Conservation (phyloP, 2,113 vertebrate genomes). For the Setophaga petechia region DNA sequence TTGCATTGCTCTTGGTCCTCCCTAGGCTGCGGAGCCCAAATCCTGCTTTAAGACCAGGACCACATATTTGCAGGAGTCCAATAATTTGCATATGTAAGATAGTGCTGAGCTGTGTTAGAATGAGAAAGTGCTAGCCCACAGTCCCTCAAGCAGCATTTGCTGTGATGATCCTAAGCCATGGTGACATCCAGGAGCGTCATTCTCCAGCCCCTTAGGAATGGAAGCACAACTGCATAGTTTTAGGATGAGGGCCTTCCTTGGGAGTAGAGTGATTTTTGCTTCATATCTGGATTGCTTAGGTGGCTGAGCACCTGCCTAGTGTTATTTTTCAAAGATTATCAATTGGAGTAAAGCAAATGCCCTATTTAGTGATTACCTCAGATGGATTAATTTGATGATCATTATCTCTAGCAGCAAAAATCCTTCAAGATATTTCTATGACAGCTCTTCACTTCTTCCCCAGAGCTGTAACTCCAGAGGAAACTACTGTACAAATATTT, state of each 20-base stretch:
- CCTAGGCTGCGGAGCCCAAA: too few relatives aligned
- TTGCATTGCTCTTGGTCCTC: background rate
- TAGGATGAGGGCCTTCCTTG: background rate
- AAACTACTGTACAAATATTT: background rate
- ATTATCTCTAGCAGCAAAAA: background rate
- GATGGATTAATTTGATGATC: background rate
- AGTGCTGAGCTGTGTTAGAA: background rate
- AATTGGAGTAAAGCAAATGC: background rate
- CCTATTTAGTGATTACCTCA: background rate
- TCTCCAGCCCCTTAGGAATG: background rate
- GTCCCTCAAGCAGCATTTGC: background rate
- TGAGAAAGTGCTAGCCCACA: background rate
- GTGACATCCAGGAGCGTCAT: fast-evolving
- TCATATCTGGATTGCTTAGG: background rate
- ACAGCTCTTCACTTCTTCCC: background rate
- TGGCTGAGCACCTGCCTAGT: background rate
- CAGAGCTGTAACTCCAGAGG: background rate
- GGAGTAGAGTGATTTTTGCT: background rate
- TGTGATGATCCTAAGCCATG: background rate
- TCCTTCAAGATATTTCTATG: background rate
- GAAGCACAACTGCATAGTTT: background rate
- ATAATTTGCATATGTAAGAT: background rate
- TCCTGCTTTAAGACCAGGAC: background rate
- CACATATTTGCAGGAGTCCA: too few relatives aligned
- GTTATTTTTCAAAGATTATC: background rate